phyloP scores from a whole-genome alignment of 2,113 vertebrate species.

The Pantherophis guttatus region DNA sequence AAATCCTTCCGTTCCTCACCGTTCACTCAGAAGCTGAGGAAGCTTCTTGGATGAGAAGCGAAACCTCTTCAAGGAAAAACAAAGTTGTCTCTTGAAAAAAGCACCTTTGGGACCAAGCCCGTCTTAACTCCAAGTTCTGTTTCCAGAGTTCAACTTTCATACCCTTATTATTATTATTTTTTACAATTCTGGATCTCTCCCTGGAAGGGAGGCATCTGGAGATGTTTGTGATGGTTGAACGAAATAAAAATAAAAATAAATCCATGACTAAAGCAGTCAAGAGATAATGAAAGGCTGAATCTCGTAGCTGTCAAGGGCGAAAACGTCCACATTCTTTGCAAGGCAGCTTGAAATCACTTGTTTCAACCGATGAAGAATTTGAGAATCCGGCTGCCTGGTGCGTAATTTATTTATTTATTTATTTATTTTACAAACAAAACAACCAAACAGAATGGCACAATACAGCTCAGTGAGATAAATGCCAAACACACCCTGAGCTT shows the following conservation, averaged over 20 bases:
- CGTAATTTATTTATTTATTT: neutral
- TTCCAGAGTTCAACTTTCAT: neutral
- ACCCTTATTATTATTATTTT: neutral
- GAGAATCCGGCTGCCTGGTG: neutral
- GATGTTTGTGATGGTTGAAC: neutral
- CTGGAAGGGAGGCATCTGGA: too few species aligned
- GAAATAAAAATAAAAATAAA: neutral
- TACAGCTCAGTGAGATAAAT: constrained; percentile 6
- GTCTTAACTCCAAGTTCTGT: neutral
- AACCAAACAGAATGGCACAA: neutral
- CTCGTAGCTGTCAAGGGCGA: neutral
- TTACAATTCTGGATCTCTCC: neutral
- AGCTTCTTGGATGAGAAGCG: too few species aligned
- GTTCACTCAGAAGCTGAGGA: too few species aligned
- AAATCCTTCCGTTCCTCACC: too few species aligned
- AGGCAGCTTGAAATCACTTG: neutral
- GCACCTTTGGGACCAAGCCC: neutral
- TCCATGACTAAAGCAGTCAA: neutral
- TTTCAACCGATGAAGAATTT: neutral
- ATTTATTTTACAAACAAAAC: neutral
- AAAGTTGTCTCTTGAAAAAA: too few species aligned
- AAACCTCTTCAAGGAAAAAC: too few species aligned
- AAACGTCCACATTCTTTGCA: neutral
- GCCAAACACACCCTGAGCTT: neutral
- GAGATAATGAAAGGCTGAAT: neutral